These are phyloP conservation scores for Mizuhopecten yessoensis DNA, from an alignment of 1,140 invertebrate species.

Conservation along the genomic window DNA sequence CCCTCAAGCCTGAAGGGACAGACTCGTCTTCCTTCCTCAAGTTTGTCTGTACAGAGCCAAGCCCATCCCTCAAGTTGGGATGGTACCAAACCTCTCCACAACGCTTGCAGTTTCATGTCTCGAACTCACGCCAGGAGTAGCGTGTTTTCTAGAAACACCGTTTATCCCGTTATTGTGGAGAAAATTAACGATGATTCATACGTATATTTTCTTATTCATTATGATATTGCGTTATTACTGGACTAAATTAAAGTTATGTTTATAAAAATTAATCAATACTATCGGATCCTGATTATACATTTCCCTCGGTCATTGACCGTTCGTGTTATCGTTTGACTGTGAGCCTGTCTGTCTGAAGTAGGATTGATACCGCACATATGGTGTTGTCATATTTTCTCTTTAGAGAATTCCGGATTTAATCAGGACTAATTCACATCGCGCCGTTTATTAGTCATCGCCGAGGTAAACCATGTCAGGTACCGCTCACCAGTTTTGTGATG, in stretches of 20 bases:
- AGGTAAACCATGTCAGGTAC: neutral
- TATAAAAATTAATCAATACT: neutral
- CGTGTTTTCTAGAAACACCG: too few relatives aligned
- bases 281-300: neutral
- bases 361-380: neutral
- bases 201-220: too few relatives aligned
- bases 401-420: neutral
- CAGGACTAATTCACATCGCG: conserved; percentile 1
- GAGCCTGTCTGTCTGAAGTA: neutral
- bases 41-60: too few relatives aligned
- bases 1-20: too few relatives aligned
- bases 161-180: too few relatives aligned
- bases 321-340: neutral
- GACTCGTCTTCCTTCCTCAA: too few relatives aligned
- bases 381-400: neutral
- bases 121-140: too few relatives aligned
- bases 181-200: neutral
- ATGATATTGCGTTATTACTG: too few relatives aligned
- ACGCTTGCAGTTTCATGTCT: too few relatives aligned
- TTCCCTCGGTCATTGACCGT: neutral
- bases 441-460: neutral
- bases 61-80: too few relatives aligned
- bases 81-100: too few relatives aligned
- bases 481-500: neutral
- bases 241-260: neutral